Conservation (phyloP, 2,888 invertebrate genomes). For the Philereme transversata region DNA sequence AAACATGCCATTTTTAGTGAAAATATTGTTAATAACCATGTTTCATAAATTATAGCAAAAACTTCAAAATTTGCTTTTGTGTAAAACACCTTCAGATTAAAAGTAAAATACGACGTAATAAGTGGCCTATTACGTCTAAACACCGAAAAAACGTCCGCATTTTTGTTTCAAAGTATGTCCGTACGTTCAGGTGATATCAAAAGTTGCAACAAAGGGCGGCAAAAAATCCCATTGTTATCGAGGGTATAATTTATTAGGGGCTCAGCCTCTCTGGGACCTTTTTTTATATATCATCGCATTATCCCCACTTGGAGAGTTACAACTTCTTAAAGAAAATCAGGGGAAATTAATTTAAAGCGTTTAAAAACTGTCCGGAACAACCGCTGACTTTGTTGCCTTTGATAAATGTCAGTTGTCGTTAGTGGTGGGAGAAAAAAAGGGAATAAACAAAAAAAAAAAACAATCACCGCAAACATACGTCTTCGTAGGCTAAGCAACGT, state of each 20-base stretch:
- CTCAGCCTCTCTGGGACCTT: slow-evolving; percentile 77
- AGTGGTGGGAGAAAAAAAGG: slow-evolving; percentile 12
- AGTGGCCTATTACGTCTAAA: slow-evolving; percentile 17
- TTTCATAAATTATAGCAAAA: too few species aligned
- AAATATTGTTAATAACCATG: too few species aligned
- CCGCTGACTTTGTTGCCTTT: slow-evolving; percentile 70
- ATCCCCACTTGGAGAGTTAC: slow-evolving; percentile 82
- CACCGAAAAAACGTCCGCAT: slow-evolving; percentile 27
- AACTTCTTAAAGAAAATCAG: slow-evolving; percentile 83
- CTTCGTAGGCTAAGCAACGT: too few species aligned
- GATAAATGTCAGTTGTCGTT: slow-evolving; percentile 63
- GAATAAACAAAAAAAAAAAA: slow-evolving; percentile 1
- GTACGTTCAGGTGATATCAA: slow-evolving; percentile 82
- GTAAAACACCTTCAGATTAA: slow-evolving; percentile 4
- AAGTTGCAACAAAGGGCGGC: slow-evolving; percentile 82
- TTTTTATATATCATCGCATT: slow-evolving; percentile 85
- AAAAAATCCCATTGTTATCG: slow-evolving; percentile 85
- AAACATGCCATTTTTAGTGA: too few species aligned
- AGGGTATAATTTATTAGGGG: slow-evolving; percentile 84
- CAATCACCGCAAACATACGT: too few species aligned
- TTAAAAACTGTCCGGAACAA: slow-evolving; percentile 79
- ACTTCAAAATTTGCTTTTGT: neutral
- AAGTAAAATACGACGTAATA: slow-evolving; percentile 14
- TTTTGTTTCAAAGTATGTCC: slow-evolving; percentile 35
- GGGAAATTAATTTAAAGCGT: slow-evolving; percentile 81